Evolutionary conservation across 1,140 invertebrate genomes (phyloP), one percentile per base, ranked within the genome.

Genomic region (Daktulosphaira vitifoliae): DNA sequence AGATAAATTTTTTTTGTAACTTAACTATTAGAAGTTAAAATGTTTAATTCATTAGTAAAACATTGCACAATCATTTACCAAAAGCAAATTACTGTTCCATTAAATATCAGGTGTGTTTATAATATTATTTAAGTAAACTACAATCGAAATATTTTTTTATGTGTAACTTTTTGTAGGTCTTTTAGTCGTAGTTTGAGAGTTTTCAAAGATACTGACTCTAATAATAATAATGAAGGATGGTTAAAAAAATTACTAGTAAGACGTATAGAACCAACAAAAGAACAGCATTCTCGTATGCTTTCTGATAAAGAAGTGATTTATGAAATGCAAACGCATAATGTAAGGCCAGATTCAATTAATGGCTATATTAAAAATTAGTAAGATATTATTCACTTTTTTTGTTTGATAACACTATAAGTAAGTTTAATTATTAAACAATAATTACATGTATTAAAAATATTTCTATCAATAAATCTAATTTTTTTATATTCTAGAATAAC

Each of bases 221-320:
- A 48, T 8, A 26, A 25, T 11, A 79, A 80, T 69, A 77, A 76
- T 49, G 89, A 92, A 78, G 84, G 88, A 71, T 96, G 92, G 90
- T 79, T 95, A 46, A 90, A 85, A 67, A 95, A 94, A 76, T 76
- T 95, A 37, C 76, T 93, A 64, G 91, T 94, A 25, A 80, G 90
- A 68, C 90, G 86, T 76, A 92, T 96, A 73, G 90, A 95, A 74
- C 90, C 92, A 5, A 92, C 89, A 0, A 96, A 93, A 74, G 92
- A 96, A 74, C 90, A 93, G 5, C 93, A 97, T 76, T 96, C 93
- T 70, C 83, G 89, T 65, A 90, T 95, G 83, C 80, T 97, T 29
- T 92, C 92, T 69, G 89, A 93, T 75, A 95, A 95, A 78, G 92
- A 96, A 78, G 82, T 90, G 26, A 88, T 98, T 70, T 97, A 93